A percentile compares a stretch with the other conserved stretches of the same genome.
phyloP scores from a whole-genome alignment of 2,113 vertebrate species.

The Gnathonemus longibarbis region DNA sequence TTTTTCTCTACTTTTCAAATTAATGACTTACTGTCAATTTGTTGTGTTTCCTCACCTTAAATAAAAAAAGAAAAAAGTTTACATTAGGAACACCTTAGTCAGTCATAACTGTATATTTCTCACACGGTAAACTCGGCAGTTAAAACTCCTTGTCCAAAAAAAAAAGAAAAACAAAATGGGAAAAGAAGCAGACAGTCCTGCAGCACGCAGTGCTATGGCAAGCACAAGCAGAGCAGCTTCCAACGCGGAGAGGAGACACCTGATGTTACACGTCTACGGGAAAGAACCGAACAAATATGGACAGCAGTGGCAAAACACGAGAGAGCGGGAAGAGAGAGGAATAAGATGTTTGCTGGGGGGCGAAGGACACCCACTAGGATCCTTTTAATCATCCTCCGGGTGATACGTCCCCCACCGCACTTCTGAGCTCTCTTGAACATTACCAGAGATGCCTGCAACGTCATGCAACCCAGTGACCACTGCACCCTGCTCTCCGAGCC shows the following conservation, averaged over 20 bases:
- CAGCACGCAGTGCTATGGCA: neutral
- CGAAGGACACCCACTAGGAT: neutral
- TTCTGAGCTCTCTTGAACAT: slow-evolving; percentile 74
- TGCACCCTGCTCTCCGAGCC: slow-evolving; percentile 86
- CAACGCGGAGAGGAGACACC: neutral
- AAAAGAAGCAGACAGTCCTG: neutral
- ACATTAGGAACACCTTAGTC: too few species aligned
- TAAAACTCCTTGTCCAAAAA: too few species aligned
- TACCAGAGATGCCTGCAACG: slow-evolving; percentile 69
- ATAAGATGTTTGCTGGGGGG: neutral
- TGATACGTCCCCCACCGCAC: slow-evolving; percentile 2
- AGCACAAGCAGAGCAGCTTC: neutral
- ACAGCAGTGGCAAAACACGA: neutral
- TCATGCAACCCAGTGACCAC: slow-evolving; percentile 83
- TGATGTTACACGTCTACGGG: neutral
- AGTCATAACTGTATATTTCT: too few species aligned
- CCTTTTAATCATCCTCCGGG: too few species aligned
- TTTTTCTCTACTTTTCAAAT: too few species aligned
- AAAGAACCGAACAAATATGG: neutral
- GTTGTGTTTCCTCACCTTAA: too few species aligned
- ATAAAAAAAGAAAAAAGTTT: too few species aligned
- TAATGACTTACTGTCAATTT: too few species aligned
- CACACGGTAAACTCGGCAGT: too few species aligned
- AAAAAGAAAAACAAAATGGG: too few species aligned
- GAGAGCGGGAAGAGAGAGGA: neutral